Evolutionary conservation across 2,797 vertebrate species (phyloP).

Genomic region (Odontamblyopus lacepedii): DNA sequence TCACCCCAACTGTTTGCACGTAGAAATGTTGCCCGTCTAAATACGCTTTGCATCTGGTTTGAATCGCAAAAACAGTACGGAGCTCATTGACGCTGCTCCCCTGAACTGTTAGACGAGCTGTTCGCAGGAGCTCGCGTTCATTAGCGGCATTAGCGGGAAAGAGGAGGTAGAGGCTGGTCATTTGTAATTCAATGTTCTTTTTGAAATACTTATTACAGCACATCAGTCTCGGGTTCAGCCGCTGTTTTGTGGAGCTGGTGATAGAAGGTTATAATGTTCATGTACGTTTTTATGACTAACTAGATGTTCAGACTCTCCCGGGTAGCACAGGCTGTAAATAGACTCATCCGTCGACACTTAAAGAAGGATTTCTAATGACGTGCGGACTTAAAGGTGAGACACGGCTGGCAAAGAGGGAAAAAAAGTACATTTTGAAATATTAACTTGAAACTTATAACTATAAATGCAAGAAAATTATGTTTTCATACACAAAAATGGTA

Average conservation of each 20-base stretch:
- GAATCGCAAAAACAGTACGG: conserved; percentile 24
- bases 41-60: conserved; percentile 32
- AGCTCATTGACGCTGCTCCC: conserved; percentile 8
- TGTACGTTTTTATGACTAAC: not conserved
- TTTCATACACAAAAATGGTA: too few relatives aligned
- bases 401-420: too few relatives aligned
- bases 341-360: not conserved
- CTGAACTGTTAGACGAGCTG: not conserved
- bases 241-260: too few relatives aligned
- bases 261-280: not conserved
- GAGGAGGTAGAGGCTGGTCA: not conserved
- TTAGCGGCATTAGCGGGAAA: not conserved
- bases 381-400: too few relatives aligned
- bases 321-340: too few relatives aligned
- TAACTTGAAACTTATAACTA: too few relatives aligned
- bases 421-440: too few relatives aligned
- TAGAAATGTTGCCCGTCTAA: conserved; percentile 23
- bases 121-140: not conserved
- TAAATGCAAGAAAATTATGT: too few relatives aligned
- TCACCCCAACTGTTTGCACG: conserved; percentile 12
- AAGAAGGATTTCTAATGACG: too few relatives aligned
- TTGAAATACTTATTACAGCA: not conserved
- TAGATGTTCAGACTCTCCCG: not conserved
- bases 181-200: not conserved
- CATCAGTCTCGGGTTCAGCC: not conserved